phyloP scores from a whole-genome alignment of 2,113 vertebrate species.

The Charina bottae region DNA sequence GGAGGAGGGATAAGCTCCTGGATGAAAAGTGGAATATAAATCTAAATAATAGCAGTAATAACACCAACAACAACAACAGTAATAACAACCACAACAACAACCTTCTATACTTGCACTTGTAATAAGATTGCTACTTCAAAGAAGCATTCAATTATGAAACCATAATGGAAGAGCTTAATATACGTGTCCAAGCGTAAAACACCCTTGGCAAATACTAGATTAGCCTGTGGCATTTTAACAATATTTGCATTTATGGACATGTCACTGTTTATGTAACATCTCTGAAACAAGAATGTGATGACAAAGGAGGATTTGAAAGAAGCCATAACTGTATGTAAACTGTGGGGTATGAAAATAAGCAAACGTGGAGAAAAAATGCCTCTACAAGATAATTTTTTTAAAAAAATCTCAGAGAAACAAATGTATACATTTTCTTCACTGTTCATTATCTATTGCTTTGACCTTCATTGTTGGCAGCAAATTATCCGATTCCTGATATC shows the following conservation, averaged over 20 bases:
- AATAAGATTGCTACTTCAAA: neutral
- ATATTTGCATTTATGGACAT: constrained; percentile 19
- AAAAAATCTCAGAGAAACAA: constrained; percentile 22
- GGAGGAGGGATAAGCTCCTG: neutral
- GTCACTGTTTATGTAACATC: constrained; percentile 25
- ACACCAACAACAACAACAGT: neutral
- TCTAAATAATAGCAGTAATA: neutral
- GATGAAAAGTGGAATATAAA: neutral
- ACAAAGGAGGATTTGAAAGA: constrained; percentile 25
- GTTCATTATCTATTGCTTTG: constrained; percentile 35
- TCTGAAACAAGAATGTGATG: constrained; percentile 9
- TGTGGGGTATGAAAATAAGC: constrained; percentile 37
- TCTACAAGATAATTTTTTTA: constrained; percentile 1
- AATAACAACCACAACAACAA: neutral
- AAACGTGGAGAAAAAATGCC: constrained; percentile 26
- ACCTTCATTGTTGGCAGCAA: constrained; percentile 43
- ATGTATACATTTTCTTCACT: constrained; percentile 42
- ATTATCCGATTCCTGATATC: constrained; percentile 47
- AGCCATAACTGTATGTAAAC: constrained; percentile 22
- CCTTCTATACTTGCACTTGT: neutral
- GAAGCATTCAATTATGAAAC: constrained; percentile 2
- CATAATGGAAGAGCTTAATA: neutral
- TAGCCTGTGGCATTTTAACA: constrained; percentile 19
- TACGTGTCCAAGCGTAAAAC: constrained; percentile 5
- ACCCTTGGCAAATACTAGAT: neutral